Evolutionary conservation across 2,113 vertebrate species (phyloP), one percentile per base, ranked within the genome.

Genomic region (Psittacula cyanocephala): DNA sequence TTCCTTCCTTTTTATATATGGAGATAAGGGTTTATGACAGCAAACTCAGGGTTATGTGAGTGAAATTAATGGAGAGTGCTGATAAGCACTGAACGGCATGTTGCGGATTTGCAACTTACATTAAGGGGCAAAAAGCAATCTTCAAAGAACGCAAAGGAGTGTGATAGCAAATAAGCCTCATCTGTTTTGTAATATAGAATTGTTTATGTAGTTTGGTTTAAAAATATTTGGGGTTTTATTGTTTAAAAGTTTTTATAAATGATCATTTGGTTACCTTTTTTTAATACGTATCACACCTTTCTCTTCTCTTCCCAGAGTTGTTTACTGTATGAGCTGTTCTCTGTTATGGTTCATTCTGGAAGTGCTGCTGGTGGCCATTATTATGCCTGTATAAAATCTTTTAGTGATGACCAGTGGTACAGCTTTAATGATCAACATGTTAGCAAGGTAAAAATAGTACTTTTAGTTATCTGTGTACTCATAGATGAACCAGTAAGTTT

Each of bases 401-500:
- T 99, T 69, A 99, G 98, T 91, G 99, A 99, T 79, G 98, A 99
- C 77, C 99, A 99, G 91, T 99, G 99, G 99, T 99, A 99, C 98
- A 99, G 99, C 96, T 99, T 99, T 97, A 99, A 99, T 37, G 99
- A 99, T 97, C 99, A 99, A 88, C 99, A 99, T n/a, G 99, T 99
- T 93, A 99, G 99, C 98, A 99, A 99, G 99, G 99, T 99, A 97
- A 97, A 88, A 97, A 49, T 20, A n/a, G 3, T 70, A 14, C 9
- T 81, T 77, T 72, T 64, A 33, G 29, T 70, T 83, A 9, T 6
- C 13, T 39, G 60, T 29, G 4, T 74, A 31, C 23, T 31, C 6
- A 4, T 11, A 74, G 39, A 59, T 62, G 18, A 43, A 57, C 12
- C 16, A 43, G 0, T 67, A 44, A 10, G 9, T 41, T 94, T 59